Conservation (phyloP, 1,140 invertebrate genomes). For the Anastrepha ludens region DNA sequence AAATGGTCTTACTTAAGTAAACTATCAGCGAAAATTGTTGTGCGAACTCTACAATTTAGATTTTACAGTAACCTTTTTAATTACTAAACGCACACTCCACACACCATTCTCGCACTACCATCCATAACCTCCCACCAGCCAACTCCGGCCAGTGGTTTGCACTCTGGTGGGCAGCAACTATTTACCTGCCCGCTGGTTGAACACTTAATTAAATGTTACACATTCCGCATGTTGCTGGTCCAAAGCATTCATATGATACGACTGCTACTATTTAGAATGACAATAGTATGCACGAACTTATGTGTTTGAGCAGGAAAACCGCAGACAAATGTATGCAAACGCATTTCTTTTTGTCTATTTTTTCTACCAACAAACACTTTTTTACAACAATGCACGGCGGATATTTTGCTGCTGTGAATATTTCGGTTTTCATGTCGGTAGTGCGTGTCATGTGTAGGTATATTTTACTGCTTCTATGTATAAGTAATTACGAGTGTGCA, state of each 20-base stretch:
- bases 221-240: not conserved
- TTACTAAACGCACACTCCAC: not conserved
- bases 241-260: not conserved
- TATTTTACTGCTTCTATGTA: not conserved
- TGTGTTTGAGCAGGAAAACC: not conserved
- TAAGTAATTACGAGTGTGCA: not conserved
- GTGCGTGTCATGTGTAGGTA: not conserved
- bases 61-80: not conserved
- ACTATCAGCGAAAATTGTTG: not conserved
- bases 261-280: not conserved
- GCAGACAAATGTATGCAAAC: not conserved
- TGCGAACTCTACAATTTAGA: not conserved
- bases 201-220: constrained; percentile 41
- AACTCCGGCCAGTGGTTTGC: no score
- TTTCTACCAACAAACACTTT: not conserved
- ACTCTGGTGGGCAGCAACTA: not conserved
- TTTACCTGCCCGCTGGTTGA: constrained; percentile 15
- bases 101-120: not conserved
- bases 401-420: not conserved
- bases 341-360: not conserved
- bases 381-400: not conserved
- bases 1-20: not conserved
- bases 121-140: no score
- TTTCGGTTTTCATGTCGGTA: not conserved
- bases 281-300: not conserved